A percentile compares a stretch with the other conserved stretches of the same genome.
These are phyloP conservation scores for Otocyon megalotis DNA, from an alignment of 2,113 vertebrate genomes.

Conservation along the genomic window DNA sequence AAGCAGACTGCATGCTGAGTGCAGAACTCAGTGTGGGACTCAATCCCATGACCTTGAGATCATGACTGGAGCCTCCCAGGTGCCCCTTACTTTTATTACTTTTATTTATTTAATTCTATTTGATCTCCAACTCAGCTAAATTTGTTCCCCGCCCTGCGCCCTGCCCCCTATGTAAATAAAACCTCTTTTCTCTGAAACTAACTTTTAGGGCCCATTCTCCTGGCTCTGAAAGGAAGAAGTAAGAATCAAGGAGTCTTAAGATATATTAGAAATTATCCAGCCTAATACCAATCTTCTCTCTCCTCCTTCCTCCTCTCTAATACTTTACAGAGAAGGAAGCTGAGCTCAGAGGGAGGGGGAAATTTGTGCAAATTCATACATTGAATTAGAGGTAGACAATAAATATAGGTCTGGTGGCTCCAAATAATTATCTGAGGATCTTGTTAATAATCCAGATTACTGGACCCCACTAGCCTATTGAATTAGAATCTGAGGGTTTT, in stretches of 20 bases:
- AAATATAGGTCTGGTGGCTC: constrained; percentile 42
- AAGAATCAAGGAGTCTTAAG: background rate
- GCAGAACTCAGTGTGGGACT: background rate
- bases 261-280: background rate
- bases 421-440: constrained; percentile 41
- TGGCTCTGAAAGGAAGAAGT: constrained; percentile 42
- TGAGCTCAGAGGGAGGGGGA: background rate
- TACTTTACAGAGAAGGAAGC: constrained; percentile 37
- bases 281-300: background rate
- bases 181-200: constrained; percentile 32
- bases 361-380: constrained; percentile 45
- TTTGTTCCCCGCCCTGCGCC: background rate
- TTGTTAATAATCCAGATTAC: constrained; percentile 44
- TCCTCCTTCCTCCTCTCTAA: background rate
- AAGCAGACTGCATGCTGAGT: background rate
- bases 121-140: constrained; percentile 4
- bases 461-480: background rate
- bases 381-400: constrained; percentile 51
- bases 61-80: background rate
- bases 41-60: background rate
- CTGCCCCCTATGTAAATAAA: background rate
- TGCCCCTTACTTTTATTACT: background rate
- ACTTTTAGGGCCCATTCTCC: background rate
- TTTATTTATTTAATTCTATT: constrained; percentile 38
- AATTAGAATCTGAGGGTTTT: constrained; percentile 3